phyloP scores from a whole-genome alignment of 2,888 invertebrate genomes.

The Odiellus spinosus region DNA sequence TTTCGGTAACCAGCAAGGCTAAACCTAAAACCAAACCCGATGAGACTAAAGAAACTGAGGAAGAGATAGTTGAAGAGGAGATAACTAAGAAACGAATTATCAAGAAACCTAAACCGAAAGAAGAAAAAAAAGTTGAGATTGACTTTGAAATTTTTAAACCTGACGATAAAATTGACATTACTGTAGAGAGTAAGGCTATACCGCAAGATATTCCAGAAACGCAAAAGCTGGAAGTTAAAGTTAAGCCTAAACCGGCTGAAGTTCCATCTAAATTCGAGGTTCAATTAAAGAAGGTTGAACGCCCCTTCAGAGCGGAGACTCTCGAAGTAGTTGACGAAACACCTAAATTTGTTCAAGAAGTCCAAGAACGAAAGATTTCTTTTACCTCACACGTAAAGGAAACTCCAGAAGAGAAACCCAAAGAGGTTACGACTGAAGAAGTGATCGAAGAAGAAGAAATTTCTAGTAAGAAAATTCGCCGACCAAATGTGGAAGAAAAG shows the following conservation, averaged over 20 bases:
- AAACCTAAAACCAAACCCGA: no score
- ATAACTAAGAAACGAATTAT: no score
- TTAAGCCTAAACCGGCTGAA: no score
- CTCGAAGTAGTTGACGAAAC: neutral
- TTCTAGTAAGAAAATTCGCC: neutral
- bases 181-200: neutral
- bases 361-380: neutral
- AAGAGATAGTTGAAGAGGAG: constrained; percentile 1
- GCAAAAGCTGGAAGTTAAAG: neutral
- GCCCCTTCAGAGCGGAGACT: constrained; percentile 4
- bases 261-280: no score
- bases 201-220: neutral
- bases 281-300: no score
- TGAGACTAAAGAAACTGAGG: constrained; percentile 3
- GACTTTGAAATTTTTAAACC: no score
- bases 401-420: neutral
- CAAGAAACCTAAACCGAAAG: neutral
- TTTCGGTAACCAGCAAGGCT: neutral
- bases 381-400: constrained; percentile 3
- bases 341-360: constrained; percentile 4
- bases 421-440: constrained; percentile 2
- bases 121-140: constrained; percentile 5
- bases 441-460: neutral
- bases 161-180: neutral
- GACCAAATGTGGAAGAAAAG: neutral